Base-by-base conservation (phyloP, 2,113 vertebrate genomes). In the Clinocottus analis region DNA sequence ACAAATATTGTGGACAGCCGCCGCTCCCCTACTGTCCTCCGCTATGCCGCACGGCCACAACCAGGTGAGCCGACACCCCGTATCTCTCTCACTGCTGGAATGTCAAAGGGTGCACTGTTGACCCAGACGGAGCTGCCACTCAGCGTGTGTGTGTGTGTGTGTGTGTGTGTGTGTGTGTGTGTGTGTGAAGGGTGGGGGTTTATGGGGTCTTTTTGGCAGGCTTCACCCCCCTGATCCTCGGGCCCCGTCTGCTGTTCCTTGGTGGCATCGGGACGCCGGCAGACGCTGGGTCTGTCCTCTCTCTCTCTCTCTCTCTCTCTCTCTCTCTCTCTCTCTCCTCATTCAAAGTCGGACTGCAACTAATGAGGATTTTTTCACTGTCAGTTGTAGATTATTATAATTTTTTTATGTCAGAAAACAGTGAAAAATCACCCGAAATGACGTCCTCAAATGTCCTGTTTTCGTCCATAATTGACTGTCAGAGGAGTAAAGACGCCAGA, bases 41-140 rank as follows among this genome's bases (percentile, higher is more conserved):
- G 80, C 86, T 74, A 71, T 79, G 83, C 86, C 89, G 61, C 82
- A 61, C 64, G 65, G 85, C 78, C 76, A 29, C 74, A 73, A 75
- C 88, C 87, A 94, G 92, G 92, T 92, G 89, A 93, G 87, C 77
- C 47, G 87, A 91, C 88, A 87, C 89, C 81, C 75, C 83, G 0
- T 82, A 88, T 88, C 83, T 74, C 64, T 90, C 86, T 85, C 84
- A 76, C 89, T 87, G 80, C 21, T 86, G 91, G 85, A 92, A 89
- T 86, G 86, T 88, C 76, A 80, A 43, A 76, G 86, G 80, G 69
- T 61, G 27, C 77, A 65, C 89, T 95, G 91, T 93, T 96, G 94
- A 95, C 95, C 86, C 93, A 95, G 91, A 92, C 85, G 77, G 85
- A 16, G 7, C 84, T 63, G 81, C 92, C 93, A 95, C 89, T 96